Percentiles rank a stretch among this genome's conserved stretches.
These are phyloP conservation scores for Philypnodon macrostomus DNA, from an alignment of 2,797 vertebrate species.

Conservation along the genomic window DNA sequence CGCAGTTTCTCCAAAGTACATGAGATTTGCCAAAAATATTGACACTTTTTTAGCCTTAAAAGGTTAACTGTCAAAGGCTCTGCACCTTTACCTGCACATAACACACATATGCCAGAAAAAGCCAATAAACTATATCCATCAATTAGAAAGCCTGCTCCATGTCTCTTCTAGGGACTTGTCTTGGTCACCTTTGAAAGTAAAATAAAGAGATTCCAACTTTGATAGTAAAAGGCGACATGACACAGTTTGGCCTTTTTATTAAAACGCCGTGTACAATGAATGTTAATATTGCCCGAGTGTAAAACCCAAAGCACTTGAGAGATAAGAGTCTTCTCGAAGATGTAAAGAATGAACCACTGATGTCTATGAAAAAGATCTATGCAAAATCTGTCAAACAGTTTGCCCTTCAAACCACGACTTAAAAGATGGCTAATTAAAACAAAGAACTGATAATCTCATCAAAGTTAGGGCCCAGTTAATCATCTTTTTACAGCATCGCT, in stretches of 20 bases:
- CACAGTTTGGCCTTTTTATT: not conserved
- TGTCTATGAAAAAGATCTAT: conserved; percentile 7
- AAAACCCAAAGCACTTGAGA: not conserved
- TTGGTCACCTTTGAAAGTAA: conserved; percentile 2
- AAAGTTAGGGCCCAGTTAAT: conserved; percentile 51
- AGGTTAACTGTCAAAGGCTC: no score
- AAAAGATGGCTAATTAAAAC: conserved; percentile 56
- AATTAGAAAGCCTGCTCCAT: conserved; percentile 6
- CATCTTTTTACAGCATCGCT: conserved; percentile 11
- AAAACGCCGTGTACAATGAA: conserved; percentile 8
- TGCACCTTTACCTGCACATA: no score
- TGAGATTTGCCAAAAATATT: no score
- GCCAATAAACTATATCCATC: not conserved
- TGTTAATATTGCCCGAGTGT: conserved; percentile 7
- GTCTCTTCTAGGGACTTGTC: not conserved
- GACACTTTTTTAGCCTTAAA: no score
- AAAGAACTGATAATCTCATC: conserved; percentile 50
- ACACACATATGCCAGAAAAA: no score
- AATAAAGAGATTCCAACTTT: not conserved
- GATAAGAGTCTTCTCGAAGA: conserved; percentile 4
- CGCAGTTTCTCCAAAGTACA: no score
- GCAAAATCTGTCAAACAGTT: conserved; percentile 1
- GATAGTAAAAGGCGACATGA: not conserved
- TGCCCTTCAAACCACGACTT: conserved; percentile 7
- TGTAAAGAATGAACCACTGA: conserved; percentile 7